A percentile compares a stretch with the other conserved stretches of the same genome.
Conservation (phyloP, 2,113 vertebrate species). For the Centropus unirufus region DNA sequence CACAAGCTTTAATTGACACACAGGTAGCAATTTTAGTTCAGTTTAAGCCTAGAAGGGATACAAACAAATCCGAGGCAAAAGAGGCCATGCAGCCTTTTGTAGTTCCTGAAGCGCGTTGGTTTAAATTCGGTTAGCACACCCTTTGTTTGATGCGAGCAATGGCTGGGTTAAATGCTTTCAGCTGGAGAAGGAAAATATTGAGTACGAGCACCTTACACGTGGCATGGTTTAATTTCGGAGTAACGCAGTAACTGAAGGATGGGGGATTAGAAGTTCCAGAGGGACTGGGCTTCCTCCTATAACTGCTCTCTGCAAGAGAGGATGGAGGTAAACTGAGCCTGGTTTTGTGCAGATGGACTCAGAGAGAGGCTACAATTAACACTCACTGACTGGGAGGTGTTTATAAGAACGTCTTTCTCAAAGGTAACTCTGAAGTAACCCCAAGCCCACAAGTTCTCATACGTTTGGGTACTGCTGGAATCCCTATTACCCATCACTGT, state of each 20-base stretch:
- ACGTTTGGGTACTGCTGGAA: background rate
- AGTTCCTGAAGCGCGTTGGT: background rate
- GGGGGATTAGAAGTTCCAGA: background rate
- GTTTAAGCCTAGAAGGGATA: background rate
- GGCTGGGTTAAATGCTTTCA: background rate
- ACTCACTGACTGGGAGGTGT: background rate
- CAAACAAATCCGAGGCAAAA: background rate
- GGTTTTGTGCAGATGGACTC: background rate
- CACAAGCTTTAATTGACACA: background rate
- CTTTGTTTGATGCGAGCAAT: background rate
- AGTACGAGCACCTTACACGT: background rate
- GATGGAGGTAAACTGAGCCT: background rate
- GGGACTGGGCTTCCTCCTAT: background rate
- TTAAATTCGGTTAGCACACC: background rate
- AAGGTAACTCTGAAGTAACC: background rate
- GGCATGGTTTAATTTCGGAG: background rate
- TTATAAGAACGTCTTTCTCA: background rate
- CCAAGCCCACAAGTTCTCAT: background rate
- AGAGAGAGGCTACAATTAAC: background rate
- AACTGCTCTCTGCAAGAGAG: background rate
- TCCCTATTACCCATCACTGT: background rate
- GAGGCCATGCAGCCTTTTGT: background rate
- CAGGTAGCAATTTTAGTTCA: background rate
- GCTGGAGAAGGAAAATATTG: background rate
- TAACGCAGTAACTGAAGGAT: background rate